Evolutionary conservation across 1,140 invertebrate genomes (phyloP).

Genomic region (Acromyrmex charruanus): DNA sequence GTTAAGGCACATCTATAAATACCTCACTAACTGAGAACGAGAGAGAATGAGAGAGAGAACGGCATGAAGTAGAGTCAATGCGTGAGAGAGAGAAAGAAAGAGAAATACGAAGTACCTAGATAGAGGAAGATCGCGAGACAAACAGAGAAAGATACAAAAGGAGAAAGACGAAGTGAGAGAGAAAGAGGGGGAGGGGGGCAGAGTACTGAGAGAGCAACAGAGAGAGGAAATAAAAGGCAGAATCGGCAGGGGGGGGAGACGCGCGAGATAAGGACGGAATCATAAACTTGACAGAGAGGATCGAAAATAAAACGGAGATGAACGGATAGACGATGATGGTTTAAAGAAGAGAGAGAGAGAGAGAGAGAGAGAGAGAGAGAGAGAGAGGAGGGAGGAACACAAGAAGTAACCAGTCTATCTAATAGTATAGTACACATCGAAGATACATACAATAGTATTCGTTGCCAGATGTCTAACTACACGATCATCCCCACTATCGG

Average conservation of each 20-base stretch:
- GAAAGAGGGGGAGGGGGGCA: conserved; percentile 5
- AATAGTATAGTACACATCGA: conserved; percentile 82
- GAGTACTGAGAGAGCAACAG: conserved; percentile 51
- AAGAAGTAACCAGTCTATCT: conserved; percentile 82
- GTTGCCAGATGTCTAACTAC: conserved; percentile 82
- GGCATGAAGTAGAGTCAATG: conserved; percentile 46
- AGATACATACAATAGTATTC: conserved; percentile 81
- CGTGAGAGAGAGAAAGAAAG: conserved; percentile 48
- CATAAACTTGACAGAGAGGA: conserved; percentile 71
- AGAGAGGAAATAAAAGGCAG: conserved; percentile 62
- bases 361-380: neutral
- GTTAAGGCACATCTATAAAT: conserved; percentile 86
- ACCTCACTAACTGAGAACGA: conserved; percentile 77
- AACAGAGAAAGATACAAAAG: conserved; percentile 44
- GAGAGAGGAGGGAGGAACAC: conserved; percentile 53
- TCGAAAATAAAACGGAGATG: conserved; percentile 67
- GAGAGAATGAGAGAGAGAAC: conserved; percentile 66
- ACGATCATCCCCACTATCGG: conserved; percentile 69
- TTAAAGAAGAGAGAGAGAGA: conserved; percentile 53
- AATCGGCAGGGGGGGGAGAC: conserved; percentile 60
- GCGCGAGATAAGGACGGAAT: conserved; percentile 68
- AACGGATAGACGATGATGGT: conserved; percentile 51
- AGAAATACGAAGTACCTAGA: conserved; percentile 38
- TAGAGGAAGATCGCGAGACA: conserved; percentile 47
- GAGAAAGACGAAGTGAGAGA: conserved; percentile 14